phyloP scores from a whole-genome alignment of 2,888 invertebrate species.

The Drosophila maculinotata region DNA sequence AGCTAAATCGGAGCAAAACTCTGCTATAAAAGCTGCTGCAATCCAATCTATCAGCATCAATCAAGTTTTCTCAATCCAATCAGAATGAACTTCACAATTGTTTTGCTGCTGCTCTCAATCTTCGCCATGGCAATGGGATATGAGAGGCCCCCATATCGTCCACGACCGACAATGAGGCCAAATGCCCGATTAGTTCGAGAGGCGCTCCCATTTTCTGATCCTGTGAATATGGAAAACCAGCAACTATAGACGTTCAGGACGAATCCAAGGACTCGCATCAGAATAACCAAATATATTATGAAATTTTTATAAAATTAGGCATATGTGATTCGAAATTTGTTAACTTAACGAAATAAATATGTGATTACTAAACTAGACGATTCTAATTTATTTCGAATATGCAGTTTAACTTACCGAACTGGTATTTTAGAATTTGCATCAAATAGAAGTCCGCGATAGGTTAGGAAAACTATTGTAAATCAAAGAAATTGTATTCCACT shows the following conservation, averaged over 20 bases:
- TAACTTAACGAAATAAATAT: not conserved
- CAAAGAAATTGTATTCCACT: not conserved
- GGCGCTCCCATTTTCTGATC: conserved; percentile 7
- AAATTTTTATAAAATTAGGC: not conserved
- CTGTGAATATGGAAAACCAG: not conserved
- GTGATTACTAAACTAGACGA: not conserved
- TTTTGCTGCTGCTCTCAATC: conserved; percentile 29
- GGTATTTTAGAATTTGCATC: conserved; percentile 84
- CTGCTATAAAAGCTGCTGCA: conserved; percentile 23
- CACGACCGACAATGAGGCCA: conserved; percentile 31
- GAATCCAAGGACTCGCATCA: not conserved
- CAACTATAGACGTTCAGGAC: conserved; percentile 1
- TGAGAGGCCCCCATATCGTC: conserved; percentile 21
- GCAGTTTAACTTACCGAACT: conserved; percentile 75
- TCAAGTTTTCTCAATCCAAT: not conserved
- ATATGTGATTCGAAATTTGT: not conserved
- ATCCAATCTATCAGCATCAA: conserved; percentile 17
- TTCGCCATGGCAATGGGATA: conserved; percentile 28
- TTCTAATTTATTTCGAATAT: not conserved
- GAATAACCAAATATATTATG: not conserved
- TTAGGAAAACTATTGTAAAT: conserved; percentile 78
- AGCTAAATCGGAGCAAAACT: too few species aligned
- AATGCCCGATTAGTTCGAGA: conserved; percentile 25
- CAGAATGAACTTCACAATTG: conserved; percentile 34
- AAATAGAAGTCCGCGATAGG: conserved; percentile 83